A percentile compares a stretch with the other conserved stretches of the same genome.
Evolutionary conservation across 2,797 vertebrate genomes (phyloP).

Genomic region (Neosilurus hyrtlii): DNA sequence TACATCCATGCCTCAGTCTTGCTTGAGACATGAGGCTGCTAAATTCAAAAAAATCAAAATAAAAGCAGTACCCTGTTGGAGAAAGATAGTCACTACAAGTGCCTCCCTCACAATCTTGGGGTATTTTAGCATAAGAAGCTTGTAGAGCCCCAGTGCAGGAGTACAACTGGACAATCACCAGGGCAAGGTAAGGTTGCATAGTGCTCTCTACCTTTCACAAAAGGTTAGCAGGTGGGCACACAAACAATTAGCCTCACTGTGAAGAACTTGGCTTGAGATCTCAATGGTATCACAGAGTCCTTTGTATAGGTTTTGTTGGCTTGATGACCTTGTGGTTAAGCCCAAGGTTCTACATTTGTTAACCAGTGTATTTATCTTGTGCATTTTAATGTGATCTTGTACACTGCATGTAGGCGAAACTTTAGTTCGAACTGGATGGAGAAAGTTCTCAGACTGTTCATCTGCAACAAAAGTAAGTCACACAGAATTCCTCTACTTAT

Average conservation of each 20-base stretch:
- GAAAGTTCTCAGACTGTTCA: too few species aligned
- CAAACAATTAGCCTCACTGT: neutral
- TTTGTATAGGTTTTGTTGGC: neutral
- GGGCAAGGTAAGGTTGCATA: neutral
- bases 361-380: neutral
- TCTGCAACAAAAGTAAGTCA: neutral
- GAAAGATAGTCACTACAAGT: neutral
- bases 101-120: neutral
- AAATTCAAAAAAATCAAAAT: neutral
- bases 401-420: too few species aligned
- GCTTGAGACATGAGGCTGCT: neutral
- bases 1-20: neutral
- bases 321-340: neutral
- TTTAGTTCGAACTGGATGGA: too few species aligned
- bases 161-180: neutral
- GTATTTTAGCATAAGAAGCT: neutral
- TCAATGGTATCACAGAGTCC: neutral
- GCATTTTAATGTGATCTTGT: neutral
- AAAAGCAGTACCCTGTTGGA: neutral
- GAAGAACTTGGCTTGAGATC: neutral
- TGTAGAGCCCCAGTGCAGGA: neutral
- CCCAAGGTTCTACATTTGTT: conserved; percentile 1
- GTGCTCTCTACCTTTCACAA: neutral
- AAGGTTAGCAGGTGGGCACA: neutral
- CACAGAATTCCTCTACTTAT: neutral